phyloP scores from a whole-genome alignment of 2,113 vertebrate species.

The Sorex fumeus region DNA sequence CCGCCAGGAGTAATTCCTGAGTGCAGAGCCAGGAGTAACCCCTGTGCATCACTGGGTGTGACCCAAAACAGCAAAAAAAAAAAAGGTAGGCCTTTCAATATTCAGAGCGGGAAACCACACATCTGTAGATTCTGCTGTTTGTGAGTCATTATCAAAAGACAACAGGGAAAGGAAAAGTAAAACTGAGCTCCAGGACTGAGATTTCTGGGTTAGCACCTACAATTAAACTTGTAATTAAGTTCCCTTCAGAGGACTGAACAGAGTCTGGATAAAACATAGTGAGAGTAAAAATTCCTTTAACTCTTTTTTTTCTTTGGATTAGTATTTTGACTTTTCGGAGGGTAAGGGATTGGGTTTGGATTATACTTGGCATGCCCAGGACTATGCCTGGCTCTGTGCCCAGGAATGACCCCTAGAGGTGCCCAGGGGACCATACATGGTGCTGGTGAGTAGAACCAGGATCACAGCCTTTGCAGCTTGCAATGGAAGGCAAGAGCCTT shows the following conservation, averaged over 20 bases:
- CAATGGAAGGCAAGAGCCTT: no score
- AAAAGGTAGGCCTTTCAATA: background rate
- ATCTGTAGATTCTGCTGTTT: constrained; percentile 28
- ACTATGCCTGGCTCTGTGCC: no score
- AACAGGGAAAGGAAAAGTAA: background rate
- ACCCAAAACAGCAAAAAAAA: no score
- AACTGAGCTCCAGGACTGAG: constrained; percentile 27
- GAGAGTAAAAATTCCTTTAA: background rate
- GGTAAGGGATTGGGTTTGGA: no score
- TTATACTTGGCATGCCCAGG: no score
- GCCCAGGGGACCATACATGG: no score
- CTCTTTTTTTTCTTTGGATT: background rate
- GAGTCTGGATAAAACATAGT: background rate
- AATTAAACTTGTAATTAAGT: constrained; percentile 25
- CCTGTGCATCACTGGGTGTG: no score
- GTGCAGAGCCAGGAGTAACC: no score
- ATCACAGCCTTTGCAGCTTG: no score
- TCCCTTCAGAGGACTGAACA: background rate
- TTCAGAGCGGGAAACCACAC: background rate
- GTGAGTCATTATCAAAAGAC: constrained; percentile 15
- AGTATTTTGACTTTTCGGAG: constrained; percentile 40
- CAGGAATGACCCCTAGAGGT: no score
- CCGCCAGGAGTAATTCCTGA: no score
- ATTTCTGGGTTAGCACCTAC: background rate
- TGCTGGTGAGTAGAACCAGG: no score